Evolutionary conservation across 2,797 vertebrate genomes (phyloP).

Genomic region (Pangasius mekongensis): DNA sequence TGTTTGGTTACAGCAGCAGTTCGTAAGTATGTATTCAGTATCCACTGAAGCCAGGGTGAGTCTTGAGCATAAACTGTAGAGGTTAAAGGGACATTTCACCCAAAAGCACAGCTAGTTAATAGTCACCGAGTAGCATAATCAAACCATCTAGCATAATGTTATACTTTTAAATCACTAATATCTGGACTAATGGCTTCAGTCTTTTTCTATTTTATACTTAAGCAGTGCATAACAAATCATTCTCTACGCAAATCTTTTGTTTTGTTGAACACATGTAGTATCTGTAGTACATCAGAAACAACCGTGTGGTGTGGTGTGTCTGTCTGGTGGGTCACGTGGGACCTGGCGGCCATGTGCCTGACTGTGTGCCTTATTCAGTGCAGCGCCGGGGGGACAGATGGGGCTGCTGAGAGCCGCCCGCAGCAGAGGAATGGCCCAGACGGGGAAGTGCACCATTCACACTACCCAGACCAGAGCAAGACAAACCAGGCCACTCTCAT

Average conservation of each 20-base stretch:
- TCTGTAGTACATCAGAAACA: not conserved
- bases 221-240: not conserved
- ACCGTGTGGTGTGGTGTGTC: constrained; percentile 23
- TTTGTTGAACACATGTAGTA: not conserved
- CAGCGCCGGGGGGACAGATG: constrained; percentile 76
- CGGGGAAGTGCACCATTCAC: constrained; percentile 60
- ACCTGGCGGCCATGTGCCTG: constrained; percentile 63
- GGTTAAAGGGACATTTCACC: not conserved
- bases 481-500: constrained; percentile 49
- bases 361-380: constrained; percentile 72
- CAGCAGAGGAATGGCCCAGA: constrained; percentile 63
- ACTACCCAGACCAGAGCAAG: constrained; percentile 51
- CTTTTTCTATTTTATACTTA: not conserved
- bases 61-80: no score
- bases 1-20: not conserved
- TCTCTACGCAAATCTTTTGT: not conserved
- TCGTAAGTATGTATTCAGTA: not conserved
- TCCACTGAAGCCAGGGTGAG: not conserved
- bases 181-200: not conserved
- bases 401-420: constrained; percentile 74
- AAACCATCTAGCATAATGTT: not conserved
- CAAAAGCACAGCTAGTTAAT: not conserved
- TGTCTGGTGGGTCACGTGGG: constrained; percentile 56
- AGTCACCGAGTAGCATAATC: not conserved
- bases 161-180: not conserved